Evolutionary conservation across 2,797 vertebrate genomes (phyloP).

Genomic region (Micropoecilia bifurca): DNA sequence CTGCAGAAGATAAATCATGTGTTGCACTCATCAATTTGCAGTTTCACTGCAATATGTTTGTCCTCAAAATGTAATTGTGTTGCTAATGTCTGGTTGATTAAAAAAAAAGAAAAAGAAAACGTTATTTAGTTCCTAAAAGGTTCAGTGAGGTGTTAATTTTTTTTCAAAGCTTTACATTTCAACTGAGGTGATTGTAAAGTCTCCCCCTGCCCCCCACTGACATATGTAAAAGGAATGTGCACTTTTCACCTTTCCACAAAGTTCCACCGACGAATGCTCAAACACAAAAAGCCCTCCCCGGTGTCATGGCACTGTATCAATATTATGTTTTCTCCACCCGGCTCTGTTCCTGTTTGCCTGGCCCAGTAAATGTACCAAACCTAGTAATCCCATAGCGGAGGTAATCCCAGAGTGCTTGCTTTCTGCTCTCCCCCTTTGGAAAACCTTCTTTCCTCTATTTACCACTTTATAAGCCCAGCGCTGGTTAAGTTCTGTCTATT

Average conservation of each 20-base stretch:
- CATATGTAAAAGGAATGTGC: conserved; percentile 20
- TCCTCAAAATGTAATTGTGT: background rate
- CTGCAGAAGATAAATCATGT: background rate
- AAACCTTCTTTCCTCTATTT: conserved; percentile 14
- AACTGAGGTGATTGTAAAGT: background rate
- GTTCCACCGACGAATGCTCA: conserved; percentile 28
- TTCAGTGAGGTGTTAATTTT: background rate
- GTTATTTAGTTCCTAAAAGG: background rate
- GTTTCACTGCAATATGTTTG: background rate
- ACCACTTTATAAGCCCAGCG: conserved; percentile 13
- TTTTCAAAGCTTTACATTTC: background rate
- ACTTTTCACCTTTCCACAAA: conserved; percentile 18
- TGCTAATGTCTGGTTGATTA: background rate
- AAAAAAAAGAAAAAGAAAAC: background rate
- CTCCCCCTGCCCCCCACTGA: background rate
- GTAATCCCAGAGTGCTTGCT: conserved; percentile 56
- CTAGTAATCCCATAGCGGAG: conserved; percentile 62
- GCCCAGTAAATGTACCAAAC: conserved; percentile 63
- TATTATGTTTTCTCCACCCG: conserved; percentile 73
- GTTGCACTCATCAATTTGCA: background rate
- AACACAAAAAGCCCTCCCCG: conserved; percentile 48
- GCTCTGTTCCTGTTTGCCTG: conserved; percentile 77
- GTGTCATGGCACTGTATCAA: conserved; percentile 66
- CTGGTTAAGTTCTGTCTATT: background rate
- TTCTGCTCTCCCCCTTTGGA: conserved; percentile 27